Evolutionary conservation across 2,113 vertebrate genomes (phyloP), one percentile per base, ranked within the genome.

Genomic region (Labrus mixtus): DNA sequence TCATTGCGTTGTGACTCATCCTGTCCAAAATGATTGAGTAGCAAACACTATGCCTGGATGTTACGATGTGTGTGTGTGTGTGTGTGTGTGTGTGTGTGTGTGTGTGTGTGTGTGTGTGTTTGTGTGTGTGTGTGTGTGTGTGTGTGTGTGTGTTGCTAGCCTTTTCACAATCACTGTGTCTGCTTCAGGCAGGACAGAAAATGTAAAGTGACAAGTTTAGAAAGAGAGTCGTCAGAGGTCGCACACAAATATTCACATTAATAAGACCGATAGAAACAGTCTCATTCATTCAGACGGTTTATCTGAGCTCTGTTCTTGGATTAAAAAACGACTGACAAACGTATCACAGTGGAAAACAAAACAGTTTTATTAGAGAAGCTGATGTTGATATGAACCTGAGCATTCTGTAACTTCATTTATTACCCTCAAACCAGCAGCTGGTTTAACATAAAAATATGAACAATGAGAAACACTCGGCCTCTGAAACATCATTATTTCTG

Each of bases 1-100:
- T 80, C 86, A 46, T 65, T 16, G 8, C 74, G 20, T 17, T 4
- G 68, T 92, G 87, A 92, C 84, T 93, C 84, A 87, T 79, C 84
- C 66, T 68, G 77, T 53, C 58, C 33, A 56, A 54, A 71, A 23
- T 74, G 72, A 84, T 84, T 69, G 78, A 78, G 46, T 41, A 56
- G 70, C 82, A 79, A 56, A 86, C 68, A 50, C 39, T 45, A 17
- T n/a, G 46, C 55, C 36, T 54, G 46, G 37, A 57, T 54, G 29
- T 53, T 65, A 2, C 60, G 76, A 36, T 66, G 66, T 36, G 1
- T 16, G 53, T 50, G 54, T 56, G 54, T 53, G 20, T 73, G 59
- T 33, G 23, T 50, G 43, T 66, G 53, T 51, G 43, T 67, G 63
- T 66, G 66, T 61, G 53, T 62, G 50, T 69, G 37, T 48, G 17